A percentile compares a stretch with the other conserved stretches of the same genome.
phyloP scores from a whole-genome alignment of 2,888 invertebrate genomes.

The Cephus nigrinus region DNA sequence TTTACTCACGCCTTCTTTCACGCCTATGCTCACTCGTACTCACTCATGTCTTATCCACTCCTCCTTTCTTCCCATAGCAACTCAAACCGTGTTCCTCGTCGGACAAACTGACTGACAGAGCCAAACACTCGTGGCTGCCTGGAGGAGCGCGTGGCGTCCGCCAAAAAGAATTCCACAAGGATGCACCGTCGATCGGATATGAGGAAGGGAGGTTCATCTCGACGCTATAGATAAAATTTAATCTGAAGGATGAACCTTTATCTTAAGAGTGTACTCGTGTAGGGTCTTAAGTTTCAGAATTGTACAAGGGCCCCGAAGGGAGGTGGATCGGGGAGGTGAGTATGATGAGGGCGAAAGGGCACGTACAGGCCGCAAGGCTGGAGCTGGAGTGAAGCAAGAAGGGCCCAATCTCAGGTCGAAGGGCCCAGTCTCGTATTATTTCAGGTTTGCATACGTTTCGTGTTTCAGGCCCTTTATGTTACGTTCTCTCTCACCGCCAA shows the following conservation, averaged over 20 bases:
- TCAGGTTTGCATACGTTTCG: slow-evolving; percentile 53
- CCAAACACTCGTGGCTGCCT: not conserved
- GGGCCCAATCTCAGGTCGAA: slow-evolving; percentile 31
- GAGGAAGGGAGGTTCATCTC: not conserved
- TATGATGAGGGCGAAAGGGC: slow-evolving; percentile 46
- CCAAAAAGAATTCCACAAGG: not conserved
- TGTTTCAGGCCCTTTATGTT: slow-evolving; percentile 48
- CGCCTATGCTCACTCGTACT: not conserved
- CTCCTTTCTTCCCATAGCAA: not conserved
- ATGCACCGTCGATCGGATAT: too few relatives aligned
- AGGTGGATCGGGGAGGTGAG: slow-evolving; percentile 20
- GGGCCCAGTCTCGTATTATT: slow-evolving; percentile 48
- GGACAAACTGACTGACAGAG: slow-evolving; percentile 3
- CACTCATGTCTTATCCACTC: not conserved
- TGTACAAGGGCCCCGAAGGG: not conserved
- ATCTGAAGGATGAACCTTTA: not conserved
- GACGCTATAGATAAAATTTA: not conserved
- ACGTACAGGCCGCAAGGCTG: slow-evolving; percentile 20
- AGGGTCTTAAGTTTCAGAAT: not conserved
- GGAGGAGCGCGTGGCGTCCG: not conserved
- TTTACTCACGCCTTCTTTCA: not conserved
- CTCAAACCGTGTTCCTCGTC: not conserved
- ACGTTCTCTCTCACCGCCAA: slow-evolving; percentile 23
- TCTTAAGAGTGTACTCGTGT: not conserved
- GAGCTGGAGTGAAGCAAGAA: not conserved